Percentiles rank a stretch among this genome's conserved stretches.
These are phyloP conservation scores for Anoplopoma fimbria DNA, from an alignment of 2,113 vertebrate genomes.

Conservation along the genomic window DNA sequence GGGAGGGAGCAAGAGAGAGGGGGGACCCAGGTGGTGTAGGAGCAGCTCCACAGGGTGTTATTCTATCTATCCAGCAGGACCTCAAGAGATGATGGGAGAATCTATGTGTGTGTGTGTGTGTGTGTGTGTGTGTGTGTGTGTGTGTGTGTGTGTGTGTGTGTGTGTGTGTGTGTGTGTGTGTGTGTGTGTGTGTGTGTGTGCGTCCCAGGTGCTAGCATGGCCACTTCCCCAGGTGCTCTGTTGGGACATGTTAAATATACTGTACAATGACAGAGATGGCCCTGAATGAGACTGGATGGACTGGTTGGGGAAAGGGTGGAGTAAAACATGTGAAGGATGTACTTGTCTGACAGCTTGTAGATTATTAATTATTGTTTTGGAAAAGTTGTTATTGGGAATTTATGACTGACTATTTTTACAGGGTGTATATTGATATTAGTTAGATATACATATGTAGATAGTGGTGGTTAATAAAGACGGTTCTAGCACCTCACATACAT, in stretches of 20 bases:
- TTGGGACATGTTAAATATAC: slow-evolving; percentile 81
- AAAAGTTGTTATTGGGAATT: neutral
- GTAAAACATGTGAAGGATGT: slow-evolving; percentile 72
- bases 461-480: neutral
- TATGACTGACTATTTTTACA: neutral
- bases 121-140: slow-evolving; percentile 42
- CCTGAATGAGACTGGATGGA: slow-evolving; percentile 71
- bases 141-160: slow-evolving; percentile 44
- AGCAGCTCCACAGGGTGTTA: slow-evolving; percentile 81
- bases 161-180: slow-evolving; percentile 52
- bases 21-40: slow-evolving; percentile 78
- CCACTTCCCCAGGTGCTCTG: slow-evolving; percentile 76
- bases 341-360: slow-evolving; percentile 60
- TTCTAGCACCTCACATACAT: neutral
- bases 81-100: slow-evolving; percentile 65
- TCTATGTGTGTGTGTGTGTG: slow-evolving; percentile 52
- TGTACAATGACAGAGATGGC: slow-evolving; percentile 78
- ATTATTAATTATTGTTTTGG: slow-evolving; percentile 34
- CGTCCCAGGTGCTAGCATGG: slow-evolving; percentile 74
- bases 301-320: slow-evolving; percentile 65
- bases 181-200: slow-evolving; percentile 43
- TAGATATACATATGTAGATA: neutral
- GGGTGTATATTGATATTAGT: neutral
- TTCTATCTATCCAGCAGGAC: slow-evolving; percentile 76
- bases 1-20: slow-evolving; percentile 9